These are phyloP conservation scores for Eupithecia dodoneata DNA, from an alignment of 2,888 invertebrate species.

Conservation along the genomic window DNA sequence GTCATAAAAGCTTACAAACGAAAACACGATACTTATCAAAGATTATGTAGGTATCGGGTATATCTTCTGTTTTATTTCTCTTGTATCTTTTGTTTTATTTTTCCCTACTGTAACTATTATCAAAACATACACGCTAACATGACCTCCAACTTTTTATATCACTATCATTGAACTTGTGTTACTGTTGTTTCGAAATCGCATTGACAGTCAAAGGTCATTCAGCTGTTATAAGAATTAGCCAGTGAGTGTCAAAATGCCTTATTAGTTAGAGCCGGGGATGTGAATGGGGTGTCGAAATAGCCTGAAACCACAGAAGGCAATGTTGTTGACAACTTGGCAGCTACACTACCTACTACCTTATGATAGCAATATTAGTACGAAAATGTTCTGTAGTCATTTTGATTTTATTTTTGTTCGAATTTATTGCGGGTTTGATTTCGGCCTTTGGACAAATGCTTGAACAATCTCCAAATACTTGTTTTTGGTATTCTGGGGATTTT, in stretches of 20 bases:
- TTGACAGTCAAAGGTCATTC: slow-evolving; percentile 61
- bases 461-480: too few relatives aligned
- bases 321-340: not conserved
- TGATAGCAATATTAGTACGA: too few relatives aligned
- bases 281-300: slow-evolving; percentile 73
- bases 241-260: slow-evolving; percentile 59
- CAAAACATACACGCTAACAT: not conserved
- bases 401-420: too few relatives aligned
- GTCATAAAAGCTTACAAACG: not conserved
- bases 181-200: slow-evolving; percentile 54
- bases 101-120: not conserved
- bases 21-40: not conserved
- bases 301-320: slow-evolving; percentile 52
- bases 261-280: slow-evolving; percentile 61
- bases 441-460: too few relatives aligned
- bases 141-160: slow-evolving; percentile 42
- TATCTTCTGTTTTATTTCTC: too few relatives aligned
- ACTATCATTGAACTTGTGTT: slow-evolving; percentile 72
- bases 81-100: too few relatives aligned
- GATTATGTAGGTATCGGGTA: too few relatives aligned
- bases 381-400: too few relatives aligned
- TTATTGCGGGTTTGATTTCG: too few relatives aligned
- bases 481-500: too few relatives aligned
- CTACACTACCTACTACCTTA: not conserved
- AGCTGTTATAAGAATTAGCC: slow-evolving; percentile 66